Conservation (phyloP, 1,140 invertebrate species). For the Pygmarrhopalites habei region DNA sequence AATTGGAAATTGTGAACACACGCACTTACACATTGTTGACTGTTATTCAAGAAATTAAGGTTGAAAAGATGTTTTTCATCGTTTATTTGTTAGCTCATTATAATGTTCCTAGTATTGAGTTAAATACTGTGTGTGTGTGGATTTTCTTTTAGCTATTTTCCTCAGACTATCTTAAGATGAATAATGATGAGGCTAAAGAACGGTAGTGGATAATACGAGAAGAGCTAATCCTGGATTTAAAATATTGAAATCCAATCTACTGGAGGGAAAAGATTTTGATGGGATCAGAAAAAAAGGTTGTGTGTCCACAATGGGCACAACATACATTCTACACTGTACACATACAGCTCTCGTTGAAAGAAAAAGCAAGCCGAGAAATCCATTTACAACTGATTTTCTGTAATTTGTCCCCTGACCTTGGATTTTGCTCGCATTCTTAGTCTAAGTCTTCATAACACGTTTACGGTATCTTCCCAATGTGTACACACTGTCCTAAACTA, state of each 20-base stretch:
- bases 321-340: no score
- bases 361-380: constrained; percentile 3
- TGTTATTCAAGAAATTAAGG: neutral
- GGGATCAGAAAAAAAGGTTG: constrained; percentile 10
- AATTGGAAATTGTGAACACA: neutral
- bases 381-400: neutral
- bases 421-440: constrained; percentile 1
- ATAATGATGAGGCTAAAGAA: neutral
- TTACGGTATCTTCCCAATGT: no score
- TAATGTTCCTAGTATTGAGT: neutral
- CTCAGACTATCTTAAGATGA: neutral
- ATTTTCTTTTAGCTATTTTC: neutral
- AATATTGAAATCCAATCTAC: constrained; percentile 8
- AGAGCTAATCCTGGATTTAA: constrained; percentile 14
- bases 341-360: no score
- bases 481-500: no score
- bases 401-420: neutral
- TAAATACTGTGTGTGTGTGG: neutral
- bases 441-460: no score
- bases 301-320: no score
- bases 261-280: constrained; percentile 13
- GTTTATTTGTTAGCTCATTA: constrained; percentile 4
- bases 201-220: neutral
- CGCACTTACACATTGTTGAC: no score
- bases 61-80: constrained; percentile 10